Percentiles rank a stretch among this genome's conserved stretches.
phyloP scores from a whole-genome alignment of 1,140 invertebrate species.

The Asobara japonica region DNA sequence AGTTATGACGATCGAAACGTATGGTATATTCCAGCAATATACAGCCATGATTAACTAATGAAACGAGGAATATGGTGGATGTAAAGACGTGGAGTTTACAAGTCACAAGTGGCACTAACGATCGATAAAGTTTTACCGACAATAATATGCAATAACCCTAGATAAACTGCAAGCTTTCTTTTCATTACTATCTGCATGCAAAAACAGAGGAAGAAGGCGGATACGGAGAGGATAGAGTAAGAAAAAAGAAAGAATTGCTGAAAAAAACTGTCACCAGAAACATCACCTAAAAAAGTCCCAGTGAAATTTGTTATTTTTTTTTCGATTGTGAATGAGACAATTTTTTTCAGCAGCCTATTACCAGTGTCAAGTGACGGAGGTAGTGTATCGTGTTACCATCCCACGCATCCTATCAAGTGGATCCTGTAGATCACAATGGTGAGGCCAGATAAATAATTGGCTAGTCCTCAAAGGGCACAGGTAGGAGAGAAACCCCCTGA shows the following conservation, averaged over 20 bases:
- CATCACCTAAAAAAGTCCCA: conserved; percentile 22
- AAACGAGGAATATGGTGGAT: neutral
- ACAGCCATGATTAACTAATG: neutral
- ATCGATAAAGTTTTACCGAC: neutral
- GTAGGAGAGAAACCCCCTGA: conserved; percentile 53
- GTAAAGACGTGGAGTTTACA: neutral
- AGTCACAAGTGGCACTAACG: neutral
- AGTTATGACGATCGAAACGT: neutral
- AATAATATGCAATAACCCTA: neutral
- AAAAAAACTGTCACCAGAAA: conserved; percentile 33
- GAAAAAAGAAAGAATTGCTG: neutral
- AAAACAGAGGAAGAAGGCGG: no score
- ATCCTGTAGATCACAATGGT: conserved; percentile 54
- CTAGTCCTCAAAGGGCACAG: conserved; percentile 54
- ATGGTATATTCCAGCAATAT: neutral
- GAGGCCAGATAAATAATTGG: conserved; percentile 66
- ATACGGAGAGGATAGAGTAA: no score
- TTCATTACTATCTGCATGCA: neutral
- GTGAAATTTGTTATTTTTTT: conserved; percentile 23
- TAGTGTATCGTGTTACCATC: conserved; percentile 62
- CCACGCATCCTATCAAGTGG: conserved; percentile 66
- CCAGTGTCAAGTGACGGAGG: conserved; percentile 60
- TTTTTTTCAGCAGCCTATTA: conserved; percentile 19
- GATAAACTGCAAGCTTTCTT: neutral
- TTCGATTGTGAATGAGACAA: neutral